A percentile compares a stretch with the other conserved stretches of the same genome.
Conservation (phyloP, 2,888 invertebrate genomes). For the Pyrochroa serraticornis region DNA sequence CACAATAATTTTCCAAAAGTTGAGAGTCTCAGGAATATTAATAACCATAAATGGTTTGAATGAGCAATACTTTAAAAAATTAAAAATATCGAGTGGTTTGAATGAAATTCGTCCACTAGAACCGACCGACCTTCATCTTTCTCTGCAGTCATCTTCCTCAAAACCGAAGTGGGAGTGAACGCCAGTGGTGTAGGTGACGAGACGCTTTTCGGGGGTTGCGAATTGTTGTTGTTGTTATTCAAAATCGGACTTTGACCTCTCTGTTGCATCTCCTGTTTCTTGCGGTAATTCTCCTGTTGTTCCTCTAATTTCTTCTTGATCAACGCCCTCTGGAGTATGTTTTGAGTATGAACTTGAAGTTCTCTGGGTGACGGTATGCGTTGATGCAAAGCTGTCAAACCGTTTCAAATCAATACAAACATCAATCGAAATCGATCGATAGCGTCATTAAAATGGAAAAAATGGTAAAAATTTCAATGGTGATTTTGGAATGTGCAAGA, state of each 20-base stretch:
- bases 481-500: slow-evolving; percentile 32
- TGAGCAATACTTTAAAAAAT: not conserved
- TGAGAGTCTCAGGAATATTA: too few species aligned
- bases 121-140: slow-evolving; percentile 68
- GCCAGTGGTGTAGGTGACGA: slow-evolving; percentile 75
- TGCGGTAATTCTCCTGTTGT: slow-evolving; percentile 82
- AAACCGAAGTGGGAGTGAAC: slow-evolving; percentile 92
- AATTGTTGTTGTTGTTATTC: slow-evolving; percentile 36
- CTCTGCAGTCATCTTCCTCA: slow-evolving; percentile 93
- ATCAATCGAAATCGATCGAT: not conserved
- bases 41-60: too few species aligned
- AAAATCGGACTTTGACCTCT: slow-evolving; percentile 39
- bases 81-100: not conserved
- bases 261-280: slow-evolving; percentile 71
- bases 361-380: slow-evolving; percentile 85
- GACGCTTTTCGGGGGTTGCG: slow-evolving; percentile 59
- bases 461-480: slow-evolving; percentile 1
- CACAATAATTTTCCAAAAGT: too few species aligned
- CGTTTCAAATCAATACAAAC: not conserved
- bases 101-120: not conserved
- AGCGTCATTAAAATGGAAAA: slow-evolving; percentile 1
- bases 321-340: slow-evolving; percentile 84
- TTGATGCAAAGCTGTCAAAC: slow-evolving; percentile 66
- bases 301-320: slow-evolving; percentile 90
- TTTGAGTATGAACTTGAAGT: slow-evolving; percentile 82